phyloP scores from a whole-genome alignment of 2,888 invertebrate species.

The Ischnura elegans region DNA sequence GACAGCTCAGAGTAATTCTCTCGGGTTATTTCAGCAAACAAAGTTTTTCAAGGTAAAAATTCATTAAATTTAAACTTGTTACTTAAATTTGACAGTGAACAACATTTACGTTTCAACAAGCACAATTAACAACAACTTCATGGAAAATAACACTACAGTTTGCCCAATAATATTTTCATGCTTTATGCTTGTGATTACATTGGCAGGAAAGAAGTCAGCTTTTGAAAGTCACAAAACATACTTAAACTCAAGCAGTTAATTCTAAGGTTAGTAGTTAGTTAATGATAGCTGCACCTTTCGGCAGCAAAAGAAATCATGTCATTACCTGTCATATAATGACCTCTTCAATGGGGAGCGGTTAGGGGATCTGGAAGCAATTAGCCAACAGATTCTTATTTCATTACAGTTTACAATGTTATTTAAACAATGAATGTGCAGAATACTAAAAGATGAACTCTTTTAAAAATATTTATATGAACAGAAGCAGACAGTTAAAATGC shows the following conservation, averaged over 20 bases:
- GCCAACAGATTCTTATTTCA: conserved; percentile 70
- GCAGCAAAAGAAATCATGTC: conserved; percentile 69
- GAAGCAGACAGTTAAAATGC: conserved; percentile 65
- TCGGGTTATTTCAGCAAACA: background rate
- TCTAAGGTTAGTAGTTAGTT: conserved; percentile 28
- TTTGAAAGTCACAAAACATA: background rate
- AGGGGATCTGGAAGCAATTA: conserved; percentile 72
- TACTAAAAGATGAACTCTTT: conserved; percentile 56
- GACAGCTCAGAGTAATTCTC: background rate
- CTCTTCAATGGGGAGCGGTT: conserved; percentile 70
- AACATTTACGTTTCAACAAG: background rate
- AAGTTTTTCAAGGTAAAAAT: background rate
- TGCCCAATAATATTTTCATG: background rate
- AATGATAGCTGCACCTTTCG: conserved; percentile 42
- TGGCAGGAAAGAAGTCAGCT: conserved; percentile 3
- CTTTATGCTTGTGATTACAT: conserved; percentile 16
- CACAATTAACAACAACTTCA: background rate
- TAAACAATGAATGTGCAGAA: conserved; percentile 66
- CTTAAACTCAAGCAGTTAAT: conserved; percentile 45
- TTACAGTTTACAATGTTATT: conserved; percentile 67
- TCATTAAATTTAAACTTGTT: background rate
- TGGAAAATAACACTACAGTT: background rate
- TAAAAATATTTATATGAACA: conserved; percentile 41
- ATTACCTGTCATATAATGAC: conserved; percentile 72
- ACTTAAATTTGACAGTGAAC: conserved; percentile 7